phyloP scores from a whole-genome alignment of 2,113 vertebrate genomes.

The Podarcis muralis region DNA sequence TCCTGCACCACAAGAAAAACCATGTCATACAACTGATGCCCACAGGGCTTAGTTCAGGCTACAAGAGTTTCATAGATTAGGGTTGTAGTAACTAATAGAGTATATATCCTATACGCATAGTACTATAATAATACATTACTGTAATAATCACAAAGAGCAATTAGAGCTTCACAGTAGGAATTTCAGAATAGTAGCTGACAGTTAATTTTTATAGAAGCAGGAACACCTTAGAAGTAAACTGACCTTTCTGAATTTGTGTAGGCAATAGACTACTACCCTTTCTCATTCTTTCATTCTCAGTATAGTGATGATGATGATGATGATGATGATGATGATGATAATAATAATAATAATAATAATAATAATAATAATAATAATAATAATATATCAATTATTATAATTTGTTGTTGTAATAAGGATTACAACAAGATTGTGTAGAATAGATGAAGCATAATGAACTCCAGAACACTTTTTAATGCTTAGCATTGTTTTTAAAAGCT shows the following conservation, averaged over 20 bases:
- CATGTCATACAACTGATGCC: neutral
- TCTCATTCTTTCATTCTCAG: neutral
- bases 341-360: too few relatives aligned
- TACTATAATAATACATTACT: neutral
- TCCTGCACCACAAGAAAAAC: slow-evolving; percentile 34
- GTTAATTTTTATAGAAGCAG: neutral
- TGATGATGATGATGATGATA: too few relatives aligned
- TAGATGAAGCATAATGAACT: neutral
- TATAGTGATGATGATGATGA: too few relatives aligned
- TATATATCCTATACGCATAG: too few relatives aligned
- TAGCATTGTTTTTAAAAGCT: neutral
- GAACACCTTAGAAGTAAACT: neutral
- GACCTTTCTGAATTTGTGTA: neutral
- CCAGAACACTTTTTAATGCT: neutral
- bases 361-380: neutral
- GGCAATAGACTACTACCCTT: neutral
- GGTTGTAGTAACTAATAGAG: neutral
- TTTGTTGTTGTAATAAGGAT: too few relatives aligned
- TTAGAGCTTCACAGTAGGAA: neutral
- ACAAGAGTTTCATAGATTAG: neutral
- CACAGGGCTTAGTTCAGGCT: neutral
- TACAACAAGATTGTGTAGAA: neutral
- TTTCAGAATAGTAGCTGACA: neutral
- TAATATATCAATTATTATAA: too few relatives aligned
- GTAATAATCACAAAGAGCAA: neutral